Percentiles rank a stretch among this genome's conserved stretches.
Evolutionary conservation across 2,888 invertebrate species (phyloP).

Genomic region (Drosophila vallismaia): DNA sequence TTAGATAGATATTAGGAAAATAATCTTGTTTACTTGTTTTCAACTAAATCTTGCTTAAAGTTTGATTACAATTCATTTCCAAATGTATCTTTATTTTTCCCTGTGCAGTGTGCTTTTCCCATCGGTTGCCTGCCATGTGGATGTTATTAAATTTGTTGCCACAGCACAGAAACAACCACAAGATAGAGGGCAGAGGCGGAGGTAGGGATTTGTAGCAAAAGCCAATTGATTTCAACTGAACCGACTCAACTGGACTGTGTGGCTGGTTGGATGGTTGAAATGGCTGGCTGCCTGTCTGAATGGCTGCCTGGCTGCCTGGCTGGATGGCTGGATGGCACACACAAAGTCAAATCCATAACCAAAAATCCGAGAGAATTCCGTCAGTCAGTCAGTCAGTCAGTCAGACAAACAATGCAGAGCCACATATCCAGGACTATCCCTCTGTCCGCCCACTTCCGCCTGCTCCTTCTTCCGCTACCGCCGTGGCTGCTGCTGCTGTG

Average conservation of each 20-base stretch:
- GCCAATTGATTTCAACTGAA: slow-evolving; percentile 46
- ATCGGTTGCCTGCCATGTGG: slow-evolving; percentile 26
- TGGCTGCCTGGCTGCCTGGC: background rate
- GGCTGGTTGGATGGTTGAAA: slow-evolving; percentile 7
- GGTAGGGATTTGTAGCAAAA: slow-evolving; percentile 29
- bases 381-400: slow-evolving; percentile 53
- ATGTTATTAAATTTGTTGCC: slow-evolving; percentile 48
- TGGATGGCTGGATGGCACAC: background rate
- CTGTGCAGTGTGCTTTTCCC: slow-evolving; percentile 14
- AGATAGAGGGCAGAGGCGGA: background rate
- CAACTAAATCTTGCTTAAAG: slow-evolving; percentile 1
- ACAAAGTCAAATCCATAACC: slow-evolving; percentile 53
- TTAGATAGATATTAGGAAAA: slow-evolving; percentile 5
- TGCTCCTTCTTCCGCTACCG: slow-evolving; percentile 19
- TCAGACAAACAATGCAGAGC: slow-evolving; percentile 38
- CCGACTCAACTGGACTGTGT: slow-evolving; percentile 17
- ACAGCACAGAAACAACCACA: slow-evolving; percentile 24
- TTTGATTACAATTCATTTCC: slow-evolving; percentile 1
- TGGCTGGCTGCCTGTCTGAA: background rate
- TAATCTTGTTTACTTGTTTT: slow-evolving; percentile 6
- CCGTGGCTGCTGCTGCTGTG: slow-evolving; percentile 27
- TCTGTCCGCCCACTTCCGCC: slow-evolving; percentile 2
- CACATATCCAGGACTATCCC: slow-evolving; percentile 22
- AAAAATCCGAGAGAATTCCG: slow-evolving; percentile 59
- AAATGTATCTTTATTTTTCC: slow-evolving; percentile 7